phyloP scores from a whole-genome alignment of 2,888 invertebrate genomes.

The Cyrtodaria siliqua region DNA sequence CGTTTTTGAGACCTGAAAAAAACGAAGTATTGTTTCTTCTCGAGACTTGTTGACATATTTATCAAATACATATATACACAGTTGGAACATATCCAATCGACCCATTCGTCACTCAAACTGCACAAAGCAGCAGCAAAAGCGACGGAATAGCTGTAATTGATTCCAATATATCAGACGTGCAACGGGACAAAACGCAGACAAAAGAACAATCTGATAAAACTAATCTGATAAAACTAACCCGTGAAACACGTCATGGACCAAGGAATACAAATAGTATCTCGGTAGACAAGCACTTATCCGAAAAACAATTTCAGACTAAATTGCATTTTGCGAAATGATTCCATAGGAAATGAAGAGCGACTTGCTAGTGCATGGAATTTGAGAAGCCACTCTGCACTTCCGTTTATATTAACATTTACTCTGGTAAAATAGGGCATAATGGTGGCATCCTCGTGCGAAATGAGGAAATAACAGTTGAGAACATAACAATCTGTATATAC shows the following conservation, averaged over 20 bases:
- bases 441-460: slow-evolving; percentile 1
- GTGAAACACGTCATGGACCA: slow-evolving; percentile 1
- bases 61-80: slow-evolving; percentile 4
- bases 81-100: not conserved
- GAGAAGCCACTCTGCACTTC: slow-evolving; percentile 7
- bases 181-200: not conserved
- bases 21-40: too few relatives aligned
- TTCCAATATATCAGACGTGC: not conserved
- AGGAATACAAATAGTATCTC: slow-evolving; percentile 17
- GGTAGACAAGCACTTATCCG: not conserved
- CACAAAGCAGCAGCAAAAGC: not conserved
- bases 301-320: slow-evolving; percentile 26
- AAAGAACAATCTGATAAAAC: not conserved
- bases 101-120: not conserved
- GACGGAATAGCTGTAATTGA: slow-evolving; percentile 3
- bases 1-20: too few relatives aligned
- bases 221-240: not conserved
- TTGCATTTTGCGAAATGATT: slow-evolving; percentile 14
- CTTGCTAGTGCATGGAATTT: slow-evolving; percentile 30
- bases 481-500: slow-evolving; percentile 92
- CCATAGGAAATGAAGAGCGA: not conserved
- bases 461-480: slow-evolving; percentile 28
- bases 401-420: slow-evolving; percentile 19
- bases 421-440: not conserved
- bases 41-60: not conserved